Evolutionary conservation across 2,888 invertebrate genomes (phyloP).

Genomic region (Oconnorella tubifera): DNA sequence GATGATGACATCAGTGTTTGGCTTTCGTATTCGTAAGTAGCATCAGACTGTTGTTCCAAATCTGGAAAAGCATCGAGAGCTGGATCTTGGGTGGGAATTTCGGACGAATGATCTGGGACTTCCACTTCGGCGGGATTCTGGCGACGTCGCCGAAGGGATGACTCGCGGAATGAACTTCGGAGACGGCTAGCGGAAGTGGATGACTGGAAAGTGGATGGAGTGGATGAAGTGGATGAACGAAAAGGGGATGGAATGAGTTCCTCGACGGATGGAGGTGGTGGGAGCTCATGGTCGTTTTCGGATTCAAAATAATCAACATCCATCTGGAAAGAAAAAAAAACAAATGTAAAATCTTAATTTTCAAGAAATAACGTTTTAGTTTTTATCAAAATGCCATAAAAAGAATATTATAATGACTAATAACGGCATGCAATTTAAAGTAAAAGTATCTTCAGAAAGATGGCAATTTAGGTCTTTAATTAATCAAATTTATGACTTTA

Average conservation of each 20-base stretch:
- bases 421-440: too few species aligned
- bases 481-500: too few species aligned
- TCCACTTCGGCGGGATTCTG: not conserved
- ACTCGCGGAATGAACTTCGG: constrained; percentile 2
- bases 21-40: not conserved
- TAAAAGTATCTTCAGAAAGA: too few species aligned
- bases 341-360: too few species aligned
- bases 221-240: not conserved
- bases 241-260: not conserved
- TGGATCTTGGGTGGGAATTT: too few species aligned
- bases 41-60: not conserved
- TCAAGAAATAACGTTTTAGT: too few species aligned
- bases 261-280: constrained; percentile 15
- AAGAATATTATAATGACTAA: too few species aligned
- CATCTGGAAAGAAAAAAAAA: not conserved
- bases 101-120: not conserved
- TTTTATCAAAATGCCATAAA: too few species aligned
- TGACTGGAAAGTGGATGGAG: not conserved
- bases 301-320: constrained; percentile 7
- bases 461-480: too few species aligned
- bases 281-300: constrained; percentile 11
- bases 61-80: not conserved
- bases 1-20: not conserved
- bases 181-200: not conserved
- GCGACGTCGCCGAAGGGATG: not conserved